These are phyloP conservation scores for Eupeodes luniger DNA, from an alignment of 2,888 invertebrate genomes.

Conservation along the genomic window DNA sequence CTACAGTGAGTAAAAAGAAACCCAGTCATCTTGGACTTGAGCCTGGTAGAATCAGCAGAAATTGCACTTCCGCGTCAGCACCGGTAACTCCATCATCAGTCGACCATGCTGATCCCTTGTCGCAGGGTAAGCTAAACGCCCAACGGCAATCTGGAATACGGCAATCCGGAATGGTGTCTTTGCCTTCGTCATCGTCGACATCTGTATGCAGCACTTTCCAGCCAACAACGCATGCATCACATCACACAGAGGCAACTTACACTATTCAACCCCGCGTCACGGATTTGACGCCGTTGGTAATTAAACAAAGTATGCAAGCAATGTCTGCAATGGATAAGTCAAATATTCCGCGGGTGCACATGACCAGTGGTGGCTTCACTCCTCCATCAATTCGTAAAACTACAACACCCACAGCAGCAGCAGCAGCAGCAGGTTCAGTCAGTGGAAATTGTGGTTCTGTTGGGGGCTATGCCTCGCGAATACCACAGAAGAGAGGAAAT, in stretches of 20 bases:
- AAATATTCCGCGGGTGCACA: slow-evolving; percentile 69
- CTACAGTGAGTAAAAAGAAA: slow-evolving; percentile 76
- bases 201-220: slow-evolving; percentile 76
- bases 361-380: slow-evolving; percentile 47
- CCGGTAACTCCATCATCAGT: slow-evolving; percentile 54
- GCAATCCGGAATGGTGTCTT: slow-evolving; percentile 16
- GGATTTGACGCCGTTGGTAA: slow-evolving; percentile 68
- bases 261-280: slow-evolving; percentile 78
- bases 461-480: slow-evolving; percentile 76
- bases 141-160: slow-evolving; percentile 10
- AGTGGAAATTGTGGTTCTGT: slow-evolving; percentile 35
- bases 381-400: slow-evolving; percentile 70
- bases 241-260: slow-evolving; percentile 82
- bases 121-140: slow-evolving; percentile 24
- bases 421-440: slow-evolving; percentile 38
- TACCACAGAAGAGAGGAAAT: slow-evolving; percentile 80
- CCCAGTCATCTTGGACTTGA: slow-evolving; percentile 39
- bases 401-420: not conserved
- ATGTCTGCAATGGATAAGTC: slow-evolving; percentile 50
- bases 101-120: slow-evolving; percentile 40
- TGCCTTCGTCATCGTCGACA: slow-evolving; percentile 22
- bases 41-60: slow-evolving; percentile 20
- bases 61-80: slow-evolving; percentile 44
- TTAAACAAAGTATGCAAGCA: slow-evolving; percentile 61
- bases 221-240: slow-evolving; percentile 75